Base-by-base conservation (phyloP, 2,797 vertebrate genomes). In the Borostomias antarcticus region DNA sequence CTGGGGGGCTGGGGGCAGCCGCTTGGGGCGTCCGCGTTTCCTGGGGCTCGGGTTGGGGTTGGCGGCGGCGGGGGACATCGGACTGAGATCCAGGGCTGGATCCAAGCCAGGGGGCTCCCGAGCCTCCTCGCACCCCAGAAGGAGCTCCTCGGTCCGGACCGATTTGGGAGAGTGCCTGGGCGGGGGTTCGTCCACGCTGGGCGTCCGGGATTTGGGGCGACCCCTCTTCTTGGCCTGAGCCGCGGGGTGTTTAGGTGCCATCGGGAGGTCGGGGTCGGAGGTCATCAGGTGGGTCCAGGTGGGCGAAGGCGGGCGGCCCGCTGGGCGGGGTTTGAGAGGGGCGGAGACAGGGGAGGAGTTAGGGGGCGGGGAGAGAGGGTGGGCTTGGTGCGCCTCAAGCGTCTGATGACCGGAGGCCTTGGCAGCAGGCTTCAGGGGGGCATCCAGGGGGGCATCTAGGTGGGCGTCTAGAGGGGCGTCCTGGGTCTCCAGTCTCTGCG, bases 21-120 rank as follows among this genome's bases (percentile, higher is more conserved):
- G 89, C 70, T 93, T 94, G 3, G 93, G 93, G 19, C 96, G 93
- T 52, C 96, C 96, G 43, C 96, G 93, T 85, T 95, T 98, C 84
- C 93, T 96, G 2, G 93, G 95, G 76, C 93, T 91, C 64, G 89
- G 85, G 63, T 91, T 93, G 47, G 90, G 74, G 59, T 73, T 72
- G 64, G 75, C 7, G 1, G 1, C 19, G 43, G 35, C 8, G 35
- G 73, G 73, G 19, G 68, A n/a, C n/a, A n/a, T 40, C 47, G 93
- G 86, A 65, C 90, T 92, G 58, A 94, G 90, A 83, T 95, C 93
- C 1, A 92, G 85, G 69, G 92, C 78, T 0, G 94, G 94, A 66
- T 95, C 93, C 1, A 92, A 86, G 68, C 92, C 78, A 0, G 94
- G 94, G 68, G 92, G 93, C 56, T 94, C 93, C 56, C 89, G 93